Percentiles rank a stretch among this genome's conserved stretches.
Conservation (phyloP, 2,113 vertebrate genomes). For the Urocolius indicus region DNA sequence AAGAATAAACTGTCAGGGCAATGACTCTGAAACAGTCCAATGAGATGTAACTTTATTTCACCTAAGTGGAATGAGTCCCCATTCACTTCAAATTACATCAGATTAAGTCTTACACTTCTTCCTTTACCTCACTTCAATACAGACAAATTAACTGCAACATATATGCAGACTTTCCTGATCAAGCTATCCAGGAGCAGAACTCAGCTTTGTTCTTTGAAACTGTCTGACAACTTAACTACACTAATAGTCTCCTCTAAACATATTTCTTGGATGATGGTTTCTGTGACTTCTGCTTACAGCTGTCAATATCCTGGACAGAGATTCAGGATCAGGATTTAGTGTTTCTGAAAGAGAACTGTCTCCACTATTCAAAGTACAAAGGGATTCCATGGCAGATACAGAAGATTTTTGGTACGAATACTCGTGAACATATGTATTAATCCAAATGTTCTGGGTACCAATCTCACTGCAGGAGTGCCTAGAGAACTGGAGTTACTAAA, state of each 20-base stretch:
- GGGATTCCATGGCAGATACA: not conserved
- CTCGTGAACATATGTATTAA: not conserved
- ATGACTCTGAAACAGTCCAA: too few relatives aligned
- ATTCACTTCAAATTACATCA: too few relatives aligned
- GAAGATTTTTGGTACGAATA: not conserved
- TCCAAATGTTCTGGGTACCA: not conserved
- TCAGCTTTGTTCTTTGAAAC: too few relatives aligned
- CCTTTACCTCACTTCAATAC: too few relatives aligned
- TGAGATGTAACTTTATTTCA: too few relatives aligned
- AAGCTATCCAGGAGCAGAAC: too few relatives aligned
- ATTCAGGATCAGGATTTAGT: not conserved
- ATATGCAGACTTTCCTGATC: too few relatives aligned
- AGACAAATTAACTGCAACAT: too few relatives aligned
- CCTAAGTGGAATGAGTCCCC: too few relatives aligned
- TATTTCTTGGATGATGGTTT: not conserved
- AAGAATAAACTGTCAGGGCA: too few relatives aligned
- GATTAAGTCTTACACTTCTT: too few relatives aligned
- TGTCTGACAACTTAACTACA: not conserved
- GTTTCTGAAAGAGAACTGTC: not conserved
- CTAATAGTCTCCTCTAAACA: not conserved
- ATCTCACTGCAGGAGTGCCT: not conserved
- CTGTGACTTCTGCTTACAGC: not conserved
- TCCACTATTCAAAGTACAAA: not conserved
- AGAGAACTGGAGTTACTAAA: not conserved
- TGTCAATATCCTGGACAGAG: not conserved